A percentile compares a stretch with the other conserved stretches of the same genome.
Conservation (phyloP, 1,140 invertebrate genomes). For the Leptinotarsa undecemlineata region DNA sequence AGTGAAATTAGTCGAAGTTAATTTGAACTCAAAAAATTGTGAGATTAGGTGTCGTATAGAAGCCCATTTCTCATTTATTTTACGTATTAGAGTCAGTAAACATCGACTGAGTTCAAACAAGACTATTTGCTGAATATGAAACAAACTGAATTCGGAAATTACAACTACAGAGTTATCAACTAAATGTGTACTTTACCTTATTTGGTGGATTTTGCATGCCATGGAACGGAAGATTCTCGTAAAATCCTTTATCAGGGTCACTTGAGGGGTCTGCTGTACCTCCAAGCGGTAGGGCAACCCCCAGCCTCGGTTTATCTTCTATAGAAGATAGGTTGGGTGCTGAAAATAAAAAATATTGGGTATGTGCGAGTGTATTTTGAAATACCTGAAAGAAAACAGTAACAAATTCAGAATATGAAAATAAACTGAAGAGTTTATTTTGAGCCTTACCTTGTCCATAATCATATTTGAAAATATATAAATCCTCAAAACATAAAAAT, state of each 20-base stretch:
- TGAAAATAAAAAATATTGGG: constrained; percentile 45
- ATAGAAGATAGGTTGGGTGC: constrained; percentile 58
- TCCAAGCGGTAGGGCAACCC: constrained; percentile 52
- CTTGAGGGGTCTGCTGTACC: constrained; percentile 56
- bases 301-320: constrained; percentile 57
- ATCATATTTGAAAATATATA: too few relatives aligned
- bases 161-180: background rate
- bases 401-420: too few relatives aligned
- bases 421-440: too few relatives aligned
- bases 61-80: too few relatives aligned
- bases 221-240: constrained; percentile 92
- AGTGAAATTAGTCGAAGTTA: too few relatives aligned
- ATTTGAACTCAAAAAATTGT: too few relatives aligned
- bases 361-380: too few relatives aligned
- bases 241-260: constrained; percentile 71
- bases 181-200: constrained; percentile 68
- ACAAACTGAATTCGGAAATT: background rate
- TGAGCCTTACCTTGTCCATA: too few relatives aligned
- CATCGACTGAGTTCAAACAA: background rate
- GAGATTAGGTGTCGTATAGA: too few relatives aligned
- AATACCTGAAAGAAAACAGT: too few relatives aligned
- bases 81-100: background rate
- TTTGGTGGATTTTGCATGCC: constrained; percentile 87
- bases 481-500: too few relatives aligned
- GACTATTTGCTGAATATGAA: too few relatives aligned